These are phyloP conservation scores for Podilymbus podiceps DNA, from an alignment of 2,113 vertebrate genomes.

Conservation along the genomic window DNA sequence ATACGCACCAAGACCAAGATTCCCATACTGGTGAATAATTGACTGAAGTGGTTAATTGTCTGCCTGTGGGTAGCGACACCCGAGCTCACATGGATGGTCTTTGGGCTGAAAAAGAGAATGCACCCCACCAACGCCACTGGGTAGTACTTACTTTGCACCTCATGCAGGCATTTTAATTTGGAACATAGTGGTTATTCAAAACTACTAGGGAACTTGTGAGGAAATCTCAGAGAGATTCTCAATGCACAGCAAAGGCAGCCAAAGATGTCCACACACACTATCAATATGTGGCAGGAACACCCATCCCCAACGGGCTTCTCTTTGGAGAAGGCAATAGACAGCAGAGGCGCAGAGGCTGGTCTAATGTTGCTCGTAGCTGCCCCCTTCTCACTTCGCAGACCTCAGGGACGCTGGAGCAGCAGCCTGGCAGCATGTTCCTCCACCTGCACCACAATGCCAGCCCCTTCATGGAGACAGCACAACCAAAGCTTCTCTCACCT, in stretches of 20 bases:
- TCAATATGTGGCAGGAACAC: background rate
- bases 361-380: background rate
- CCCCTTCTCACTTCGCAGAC: background rate
- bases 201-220: background rate
- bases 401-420: fast-evolving
- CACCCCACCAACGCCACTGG: background rate
- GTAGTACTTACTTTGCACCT: background rate
- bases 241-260: background rate
- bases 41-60: background rate
- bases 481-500: constrained; percentile 64
- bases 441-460: background rate
- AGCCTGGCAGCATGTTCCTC: background rate
- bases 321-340: background rate
- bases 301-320: background rate
- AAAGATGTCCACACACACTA: background rate
- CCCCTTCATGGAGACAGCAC: background rate
- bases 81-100: background rate
- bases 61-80: background rate
- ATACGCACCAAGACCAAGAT: background rate
- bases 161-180: background rate
- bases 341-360: background rate
- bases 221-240: background rate
- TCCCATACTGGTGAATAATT: background rate
- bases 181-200: background rate
- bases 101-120: background rate